Percentiles rank a stretch among this genome's conserved stretches.
Evolutionary conservation across 2,888 invertebrate species (phyloP).

Genomic region (Cephus spinipes): DNA sequence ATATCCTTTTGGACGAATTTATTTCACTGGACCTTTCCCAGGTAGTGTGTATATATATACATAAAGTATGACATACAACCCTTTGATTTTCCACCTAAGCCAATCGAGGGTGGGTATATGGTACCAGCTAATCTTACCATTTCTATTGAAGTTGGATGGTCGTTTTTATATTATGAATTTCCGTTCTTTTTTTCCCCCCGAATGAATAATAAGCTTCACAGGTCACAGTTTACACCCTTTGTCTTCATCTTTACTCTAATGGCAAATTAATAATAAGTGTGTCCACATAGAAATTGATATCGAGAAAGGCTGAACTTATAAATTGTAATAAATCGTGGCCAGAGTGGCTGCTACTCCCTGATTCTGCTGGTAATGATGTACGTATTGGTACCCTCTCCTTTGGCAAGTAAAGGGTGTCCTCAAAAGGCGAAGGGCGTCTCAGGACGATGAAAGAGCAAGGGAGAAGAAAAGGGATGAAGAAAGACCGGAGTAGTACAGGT

Average conservation of each 20-base stretch:
- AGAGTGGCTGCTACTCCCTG: not conserved
- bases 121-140: not conserved
- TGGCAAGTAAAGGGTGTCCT: not conserved
- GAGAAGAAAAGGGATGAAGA: not conserved
- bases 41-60: no score
- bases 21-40: not conserved
- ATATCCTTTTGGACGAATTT: not conserved
- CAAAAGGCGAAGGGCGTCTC: not conserved
- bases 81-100: not conserved
- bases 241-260: not conserved
- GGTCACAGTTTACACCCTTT: not conserved
- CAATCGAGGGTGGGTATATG: not conserved
- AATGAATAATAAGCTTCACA: not conserved
- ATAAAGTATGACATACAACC: not conserved
- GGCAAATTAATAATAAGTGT: not conserved
- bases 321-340: not conserved
- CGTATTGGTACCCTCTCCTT: not conserved
- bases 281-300: not conserved
- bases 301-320: not conserved
- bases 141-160: not conserved
- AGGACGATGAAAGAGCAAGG: not conserved
- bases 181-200: not conserved
- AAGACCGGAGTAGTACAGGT: constrained; percentile 15
- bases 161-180: not conserved
- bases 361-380: not conserved